Conservation (phyloP, 1,140 invertebrate species). For the Pseudomyrmex sp. region DNA sequence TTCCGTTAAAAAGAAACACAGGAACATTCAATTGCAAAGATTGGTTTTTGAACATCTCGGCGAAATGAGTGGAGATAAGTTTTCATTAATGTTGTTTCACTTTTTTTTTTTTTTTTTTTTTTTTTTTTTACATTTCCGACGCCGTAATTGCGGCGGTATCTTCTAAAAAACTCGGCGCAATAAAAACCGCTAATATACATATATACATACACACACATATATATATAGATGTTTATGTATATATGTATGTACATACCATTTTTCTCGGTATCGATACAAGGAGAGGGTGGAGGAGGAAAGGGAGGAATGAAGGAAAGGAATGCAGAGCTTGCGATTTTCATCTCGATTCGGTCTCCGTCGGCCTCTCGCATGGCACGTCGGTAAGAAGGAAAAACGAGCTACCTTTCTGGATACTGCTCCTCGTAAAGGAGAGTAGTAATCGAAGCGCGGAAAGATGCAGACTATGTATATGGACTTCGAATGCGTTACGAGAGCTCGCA, state of each 20-base stretch:
- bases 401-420: slow-evolving; percentile 48
- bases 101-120: not conserved
- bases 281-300: not conserved
- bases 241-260: not conserved
- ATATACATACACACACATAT: not conserved
- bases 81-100: not conserved
- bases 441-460: slow-evolving; percentile 69
- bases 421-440: slow-evolving; percentile 67
- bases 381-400: slow-evolving; percentile 68
- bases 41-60: too few species aligned
- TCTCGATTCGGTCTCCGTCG: slow-evolving; percentile 47
- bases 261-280: slow-evolving; percentile 43
- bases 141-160: not conserved
- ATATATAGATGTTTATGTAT: too few species aligned
- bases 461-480: slow-evolving; percentile 50
- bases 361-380: slow-evolving; percentile 17
- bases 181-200: slow-evolving; percentile 18
- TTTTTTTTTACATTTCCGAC: not conserved
- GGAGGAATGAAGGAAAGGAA: not conserved
- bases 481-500: slow-evolving; percentile 58
- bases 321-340: slow-evolving; percentile 56
- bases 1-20: too few species aligned
- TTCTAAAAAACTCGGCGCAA: not conserved
- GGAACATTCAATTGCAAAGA: too few species aligned
- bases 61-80: not conserved